Evolutionary conservation across 2,113 vertebrate genomes (phyloP).

Genomic region (Hyperopisus bebe): DNA sequence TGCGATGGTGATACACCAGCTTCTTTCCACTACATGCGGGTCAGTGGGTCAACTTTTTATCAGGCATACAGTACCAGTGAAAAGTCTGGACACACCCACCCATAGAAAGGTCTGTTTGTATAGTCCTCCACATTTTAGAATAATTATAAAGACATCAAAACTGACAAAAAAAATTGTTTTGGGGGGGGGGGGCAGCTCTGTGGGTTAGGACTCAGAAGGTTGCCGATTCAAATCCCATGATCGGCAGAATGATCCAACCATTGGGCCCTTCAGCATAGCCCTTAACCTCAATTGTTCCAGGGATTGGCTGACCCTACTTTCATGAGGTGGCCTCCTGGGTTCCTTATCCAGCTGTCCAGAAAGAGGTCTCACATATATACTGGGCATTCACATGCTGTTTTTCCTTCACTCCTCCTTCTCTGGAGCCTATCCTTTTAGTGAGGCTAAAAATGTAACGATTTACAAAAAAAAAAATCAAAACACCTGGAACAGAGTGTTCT

Average conservation of each 20-base stretch:
- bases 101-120: neutral
- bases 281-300: neutral
- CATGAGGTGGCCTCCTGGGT: neutral
- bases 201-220: neutral
- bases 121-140: neutral
- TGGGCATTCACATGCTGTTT: neutral
- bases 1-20: neutral
- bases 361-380: neutral
- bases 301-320: neutral
- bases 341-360: neutral
- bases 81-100: neutral
- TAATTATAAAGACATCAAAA: neutral
- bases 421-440: neutral
- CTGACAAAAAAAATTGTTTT: neutral
- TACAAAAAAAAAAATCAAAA: neutral
- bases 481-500: neutral
- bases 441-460: neutral
- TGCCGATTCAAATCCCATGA: neutral
- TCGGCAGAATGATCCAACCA: neutral
- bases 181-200: neutral
- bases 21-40: neutral
- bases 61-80: neutral
- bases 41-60: neutral
- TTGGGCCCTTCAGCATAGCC: neutral
- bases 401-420: neutral